Percentiles rank a stretch among this genome's conserved stretches.
phyloP scores from a whole-genome alignment of 2,888 invertebrate species.

The Archips xylosteana region DNA sequence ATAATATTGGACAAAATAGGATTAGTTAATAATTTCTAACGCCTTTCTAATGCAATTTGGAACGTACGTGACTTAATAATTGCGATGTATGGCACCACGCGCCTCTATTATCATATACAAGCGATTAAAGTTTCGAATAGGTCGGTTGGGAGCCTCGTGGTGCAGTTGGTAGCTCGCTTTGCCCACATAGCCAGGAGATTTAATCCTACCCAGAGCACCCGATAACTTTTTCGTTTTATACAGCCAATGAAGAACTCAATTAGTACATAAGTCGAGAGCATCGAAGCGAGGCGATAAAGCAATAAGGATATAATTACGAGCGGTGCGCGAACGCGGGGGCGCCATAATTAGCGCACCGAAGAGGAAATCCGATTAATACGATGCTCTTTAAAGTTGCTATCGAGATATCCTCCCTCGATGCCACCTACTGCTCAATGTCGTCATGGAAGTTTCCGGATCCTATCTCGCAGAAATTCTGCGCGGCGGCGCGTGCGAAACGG shows the following conservation, averaged over 20 bases:
- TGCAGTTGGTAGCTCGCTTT: no score
- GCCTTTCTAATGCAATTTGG: no score
- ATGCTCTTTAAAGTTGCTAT: constrained; percentile 34
- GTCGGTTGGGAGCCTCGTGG: no score
- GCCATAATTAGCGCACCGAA: constrained; percentile 34
- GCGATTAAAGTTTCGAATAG: no score
- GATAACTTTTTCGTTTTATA: no score
- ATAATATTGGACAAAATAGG: no score
- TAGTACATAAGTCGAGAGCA: constrained; percentile 20
- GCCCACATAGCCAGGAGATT: no score
- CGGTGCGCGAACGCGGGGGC: constrained; percentile 13
- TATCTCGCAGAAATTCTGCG: background rate
- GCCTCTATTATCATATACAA: no score
- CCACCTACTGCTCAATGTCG: background rate
- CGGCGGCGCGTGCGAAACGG: background rate
- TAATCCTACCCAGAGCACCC: no score
- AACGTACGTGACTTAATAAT: no score
- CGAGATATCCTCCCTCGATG: constrained; percentile 12
- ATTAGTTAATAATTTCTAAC: no score
- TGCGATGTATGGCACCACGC: no score
- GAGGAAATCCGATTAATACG: constrained; percentile 40
- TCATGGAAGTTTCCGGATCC: background rate
- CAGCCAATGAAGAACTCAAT: background rate
- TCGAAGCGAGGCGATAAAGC: constrained; percentile 34
- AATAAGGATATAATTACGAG: constrained; percentile 38